Base-by-base conservation (phyloP, 92 coral and sea anemone species). In the Paragorgia papillata region DNA sequence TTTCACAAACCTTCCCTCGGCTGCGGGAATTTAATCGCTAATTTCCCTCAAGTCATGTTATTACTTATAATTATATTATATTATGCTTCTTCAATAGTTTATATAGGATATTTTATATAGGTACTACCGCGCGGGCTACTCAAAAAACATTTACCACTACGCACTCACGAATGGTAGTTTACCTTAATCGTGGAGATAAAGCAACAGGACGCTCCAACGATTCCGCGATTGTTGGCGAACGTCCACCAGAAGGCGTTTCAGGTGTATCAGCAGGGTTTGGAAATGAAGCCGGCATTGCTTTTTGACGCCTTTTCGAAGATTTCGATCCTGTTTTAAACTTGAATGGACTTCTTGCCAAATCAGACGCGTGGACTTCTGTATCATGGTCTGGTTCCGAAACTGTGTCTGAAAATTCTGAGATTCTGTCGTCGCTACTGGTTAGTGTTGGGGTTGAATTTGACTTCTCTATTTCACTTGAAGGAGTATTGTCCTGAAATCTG, bases 141-240 rank as follows among this genome's bases (percentile, higher is more conserved):
- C n/a, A n/a, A n/a, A n/a, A n/a, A n/a, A n/a, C n/a, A n/a, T n/a
- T n/a, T n/a, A n/a, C n/a, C n/a, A n/a, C n/a, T n/a, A n/a, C n/a
- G n/a, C n/a, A n/a, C n/a, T n/a, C n/a, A n/a, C n/a, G n/a, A n/a
- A n/a, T n/a, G n/a, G n/a, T n/a, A n/a, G 9, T 28, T 70, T 19
- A 71, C 78, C 78, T 71, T 51, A 71, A 34, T 18, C 78, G 64
- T 17, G 78, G 62, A 19, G 78, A 71, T 43, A 71, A 35, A 31
- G 78, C 63, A 28, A 71, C 64, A 0, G 78, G 78, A 10, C 78
- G 78, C 78, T 71, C 78, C 58, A 68, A 17, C 37, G 22, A 18
- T 27, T 68, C 75, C 8, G n/a, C 58, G 20, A 18, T 51, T 10
- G 22, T 31, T 30, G 68, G 68, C 44, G 68, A n/a, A 40, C 28